Evolutionary conservation across 1,140 invertebrate genomes (phyloP), one percentile per base, ranked within the genome.

Genomic region (Pectinophora gossypiella): DNA sequence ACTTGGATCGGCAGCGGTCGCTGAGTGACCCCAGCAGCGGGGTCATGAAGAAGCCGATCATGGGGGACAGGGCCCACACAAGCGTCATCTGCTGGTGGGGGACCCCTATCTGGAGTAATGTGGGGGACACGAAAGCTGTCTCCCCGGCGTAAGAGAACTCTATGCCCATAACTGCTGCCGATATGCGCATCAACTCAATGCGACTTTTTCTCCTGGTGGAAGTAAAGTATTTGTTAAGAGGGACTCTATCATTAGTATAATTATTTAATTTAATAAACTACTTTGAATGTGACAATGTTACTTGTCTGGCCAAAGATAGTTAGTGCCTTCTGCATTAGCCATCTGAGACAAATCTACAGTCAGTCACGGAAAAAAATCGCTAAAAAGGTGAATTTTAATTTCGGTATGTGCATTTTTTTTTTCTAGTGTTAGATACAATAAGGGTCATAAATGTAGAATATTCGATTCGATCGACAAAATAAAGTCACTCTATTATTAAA

Each of bases 71-170:
- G 9, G 96, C 97, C 97, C 97, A 99, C 13, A 98, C 95, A 22
- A 99, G 86, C 0, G 97, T 98, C 96, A 99, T 98, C 64, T 95
- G 94, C 56, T 95, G 89, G 88, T 97, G 92, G 50, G 95, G 93
- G 0, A 98, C 94, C 9, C 97, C 97, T 50, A 98, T 96, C 88
- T 97, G 96, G 0, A 99, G 90, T 7, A 99, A 85, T 0, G 96
- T 98, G 0, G 98, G 97, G 1, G 96, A 98, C 0, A 99, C 97
- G 85, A 99, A 99, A 0, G 97, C 97, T 0, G 98, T 98, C 88
- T 99, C 97, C 0, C 97, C 97, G 0, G 98, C 96, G 71, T 99
- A 99, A 0, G 97, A 98, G 83, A 99, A 97, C 82, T 99, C 98
- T 40, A 99, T 98, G 0, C 98, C 97, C 94, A 97, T 98, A 0